These are phyloP conservation scores for Etheostoma spectabile DNA, from an alignment of 2,113 vertebrate species.

Conservation along the genomic window DNA sequence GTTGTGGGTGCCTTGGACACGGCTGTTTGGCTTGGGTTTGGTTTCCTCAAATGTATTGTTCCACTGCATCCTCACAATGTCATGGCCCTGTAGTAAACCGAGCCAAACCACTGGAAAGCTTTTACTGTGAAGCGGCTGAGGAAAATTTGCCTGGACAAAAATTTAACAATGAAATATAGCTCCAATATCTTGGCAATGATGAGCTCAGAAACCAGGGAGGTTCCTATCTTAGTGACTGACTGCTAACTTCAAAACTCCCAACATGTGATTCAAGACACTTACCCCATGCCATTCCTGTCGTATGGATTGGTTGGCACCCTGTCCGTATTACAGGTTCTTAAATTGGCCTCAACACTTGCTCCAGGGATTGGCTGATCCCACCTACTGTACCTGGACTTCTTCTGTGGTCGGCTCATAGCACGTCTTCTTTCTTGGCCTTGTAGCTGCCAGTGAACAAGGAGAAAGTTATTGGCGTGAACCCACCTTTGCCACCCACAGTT, in stretches of 20 bases:
- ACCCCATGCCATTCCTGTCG: neutral
- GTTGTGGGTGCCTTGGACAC: neutral
- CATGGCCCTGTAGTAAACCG: neutral
- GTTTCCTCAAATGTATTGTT: conserved; percentile 62
- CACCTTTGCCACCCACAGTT: neutral
- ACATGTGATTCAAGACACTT: neutral
- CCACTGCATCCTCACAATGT: conserved; percentile 35
- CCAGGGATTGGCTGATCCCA: neutral
- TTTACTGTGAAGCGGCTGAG: conserved; percentile 3
- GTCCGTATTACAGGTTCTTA: neutral
- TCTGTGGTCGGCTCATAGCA: neutral
- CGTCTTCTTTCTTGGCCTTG: neutral
- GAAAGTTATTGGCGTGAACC: neutral
- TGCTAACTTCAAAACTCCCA: neutral
- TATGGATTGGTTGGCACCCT: neutral
- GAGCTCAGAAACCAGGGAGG: conserved; percentile 1
- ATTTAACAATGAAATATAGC: neutral
- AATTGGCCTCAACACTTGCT: neutral
- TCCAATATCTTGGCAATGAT: neutral
- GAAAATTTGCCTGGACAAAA: neutral
- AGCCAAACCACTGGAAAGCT: conserved; percentile 5
- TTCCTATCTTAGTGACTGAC: neutral
- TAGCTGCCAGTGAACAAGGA: neutral
- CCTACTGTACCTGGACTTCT: neutral
- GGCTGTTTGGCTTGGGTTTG: conserved; percentile 38